phyloP scores from a whole-genome alignment of 2,113 vertebrate genomes.

The Halcyon malimbica region DNA sequence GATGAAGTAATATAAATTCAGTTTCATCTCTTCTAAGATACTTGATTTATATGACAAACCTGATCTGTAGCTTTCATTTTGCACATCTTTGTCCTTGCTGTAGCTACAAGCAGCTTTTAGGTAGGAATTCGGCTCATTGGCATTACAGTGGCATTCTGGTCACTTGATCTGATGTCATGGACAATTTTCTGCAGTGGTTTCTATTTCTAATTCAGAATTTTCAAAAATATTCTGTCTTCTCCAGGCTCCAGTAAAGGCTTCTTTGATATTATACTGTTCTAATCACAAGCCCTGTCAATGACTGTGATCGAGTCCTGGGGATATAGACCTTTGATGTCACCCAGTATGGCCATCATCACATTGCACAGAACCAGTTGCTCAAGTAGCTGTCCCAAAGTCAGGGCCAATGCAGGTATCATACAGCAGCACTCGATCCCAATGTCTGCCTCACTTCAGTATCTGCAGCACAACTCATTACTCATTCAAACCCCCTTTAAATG shows the following conservation, averaged over 20 bases:
- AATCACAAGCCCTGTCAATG: not conserved
- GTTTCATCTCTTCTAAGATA: not conserved
- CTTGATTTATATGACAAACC: not conserved
- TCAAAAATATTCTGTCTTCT: not conserved
- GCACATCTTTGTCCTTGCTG: too few species aligned
- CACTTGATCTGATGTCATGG: not conserved
- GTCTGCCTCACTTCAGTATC: not conserved
- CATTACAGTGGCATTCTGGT: not conserved
- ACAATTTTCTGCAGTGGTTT: not conserved
- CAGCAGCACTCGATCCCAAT: not conserved
- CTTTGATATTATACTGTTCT: not conserved
- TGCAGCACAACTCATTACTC: not conserved
- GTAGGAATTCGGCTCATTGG: not conserved
- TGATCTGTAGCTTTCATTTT: not conserved
- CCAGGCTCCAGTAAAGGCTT: not conserved
- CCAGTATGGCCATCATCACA: not conserved
- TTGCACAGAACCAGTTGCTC: not conserved
- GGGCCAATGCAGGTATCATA: fast-evolving
- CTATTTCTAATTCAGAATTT: not conserved
- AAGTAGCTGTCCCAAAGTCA: fast-evolving
- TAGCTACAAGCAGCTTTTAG: not conserved
- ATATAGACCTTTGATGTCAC: not conserved
- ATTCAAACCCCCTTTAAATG: not conserved
- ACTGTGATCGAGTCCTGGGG: not conserved
- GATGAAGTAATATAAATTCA: not conserved